Evolutionary conservation across 2,113 vertebrate species (phyloP).

Genomic region (Solenodon paradoxus): DNA sequence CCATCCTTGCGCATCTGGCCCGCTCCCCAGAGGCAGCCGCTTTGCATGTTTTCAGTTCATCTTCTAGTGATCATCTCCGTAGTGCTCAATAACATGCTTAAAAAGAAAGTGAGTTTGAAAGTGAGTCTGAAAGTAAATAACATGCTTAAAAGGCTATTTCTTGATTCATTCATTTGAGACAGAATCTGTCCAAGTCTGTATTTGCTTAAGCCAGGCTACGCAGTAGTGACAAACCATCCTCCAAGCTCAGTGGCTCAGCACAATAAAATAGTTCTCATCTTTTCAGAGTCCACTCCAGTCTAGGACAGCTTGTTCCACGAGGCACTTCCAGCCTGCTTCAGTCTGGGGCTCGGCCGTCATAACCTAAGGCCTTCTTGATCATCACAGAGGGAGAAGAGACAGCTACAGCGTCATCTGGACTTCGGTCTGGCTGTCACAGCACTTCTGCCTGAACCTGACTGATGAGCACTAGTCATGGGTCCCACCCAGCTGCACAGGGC

Average conservation of each 20-base stretch:
- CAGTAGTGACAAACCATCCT: background rate
- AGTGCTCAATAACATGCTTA: background rate
- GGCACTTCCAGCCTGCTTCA: background rate
- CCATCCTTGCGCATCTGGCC: background rate
- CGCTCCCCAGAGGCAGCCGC: background rate
- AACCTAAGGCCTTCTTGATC: background rate
- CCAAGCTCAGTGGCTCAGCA: background rate
- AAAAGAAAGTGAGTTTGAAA: too few relatives aligned
- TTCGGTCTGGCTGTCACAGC: background rate
- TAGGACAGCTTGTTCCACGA: background rate
- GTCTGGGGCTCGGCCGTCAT: background rate
- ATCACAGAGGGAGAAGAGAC: background rate
- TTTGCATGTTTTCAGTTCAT: background rate
- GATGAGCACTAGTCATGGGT: background rate
- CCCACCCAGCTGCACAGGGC: background rate
- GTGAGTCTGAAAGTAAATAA: too few relatives aligned
- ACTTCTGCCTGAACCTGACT: background rate
- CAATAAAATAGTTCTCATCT: background rate
- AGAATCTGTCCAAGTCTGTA: background rate
- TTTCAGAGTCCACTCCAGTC: background rate
- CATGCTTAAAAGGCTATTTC: too few relatives aligned
- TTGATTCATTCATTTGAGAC: background rate
- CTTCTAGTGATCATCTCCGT: background rate
- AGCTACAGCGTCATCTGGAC: background rate
- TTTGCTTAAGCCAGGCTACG: background rate